A percentile compares a stretch with the other conserved stretches of the same genome.
Evolutionary conservation across 1,140 invertebrate genomes (phyloP).

Genomic region (Zaprionus capensis): DNA sequence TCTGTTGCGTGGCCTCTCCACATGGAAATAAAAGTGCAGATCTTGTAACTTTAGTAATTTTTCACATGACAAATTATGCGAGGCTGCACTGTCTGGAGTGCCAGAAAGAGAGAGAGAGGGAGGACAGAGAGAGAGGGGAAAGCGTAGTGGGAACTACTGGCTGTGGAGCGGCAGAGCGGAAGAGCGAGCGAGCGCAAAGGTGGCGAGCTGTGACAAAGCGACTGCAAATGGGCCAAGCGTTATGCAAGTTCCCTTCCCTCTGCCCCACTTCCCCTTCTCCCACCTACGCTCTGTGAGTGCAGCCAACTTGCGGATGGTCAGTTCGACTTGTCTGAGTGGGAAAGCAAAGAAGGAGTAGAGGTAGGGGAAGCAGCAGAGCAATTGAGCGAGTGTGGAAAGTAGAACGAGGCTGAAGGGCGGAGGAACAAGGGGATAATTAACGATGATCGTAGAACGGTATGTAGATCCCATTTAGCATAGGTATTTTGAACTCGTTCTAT

Average conservation of each 20-base stretch:
- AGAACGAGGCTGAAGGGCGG: not conserved
- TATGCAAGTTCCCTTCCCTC: constrained; percentile 28
- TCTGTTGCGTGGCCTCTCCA: constrained; percentile 74
- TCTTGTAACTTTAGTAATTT: constrained; percentile 84
- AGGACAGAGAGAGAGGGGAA: not conserved
- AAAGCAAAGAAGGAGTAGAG: not conserved
- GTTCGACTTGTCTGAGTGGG: constrained; percentile 11
- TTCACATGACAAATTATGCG: constrained; percentile 84
- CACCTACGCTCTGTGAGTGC: not conserved
- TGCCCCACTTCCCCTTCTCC: not conserved
- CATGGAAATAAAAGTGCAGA: constrained; percentile 82
- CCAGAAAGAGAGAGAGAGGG: not conserved
- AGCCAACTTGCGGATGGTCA: constrained; percentile 27
- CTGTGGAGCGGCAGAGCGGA: constrained; percentile 6
- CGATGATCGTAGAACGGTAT: not conserved
- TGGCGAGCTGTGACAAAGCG: constrained; percentile 60
- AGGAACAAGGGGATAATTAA: not conserved
- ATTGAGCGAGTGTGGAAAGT: not conserved
- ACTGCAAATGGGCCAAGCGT: constrained; percentile 43
- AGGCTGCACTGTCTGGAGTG: constrained; percentile 46
- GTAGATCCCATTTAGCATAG: not conserved
- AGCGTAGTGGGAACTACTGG: not conserved
- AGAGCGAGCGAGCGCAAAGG: constrained; percentile 28
- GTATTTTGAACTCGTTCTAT: not conserved
- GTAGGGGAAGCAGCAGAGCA: not conserved